These are phyloP conservation scores for Siphamia tubifer DNA, from an alignment of 2,113 vertebrate genomes.

Conservation along the genomic window DNA sequence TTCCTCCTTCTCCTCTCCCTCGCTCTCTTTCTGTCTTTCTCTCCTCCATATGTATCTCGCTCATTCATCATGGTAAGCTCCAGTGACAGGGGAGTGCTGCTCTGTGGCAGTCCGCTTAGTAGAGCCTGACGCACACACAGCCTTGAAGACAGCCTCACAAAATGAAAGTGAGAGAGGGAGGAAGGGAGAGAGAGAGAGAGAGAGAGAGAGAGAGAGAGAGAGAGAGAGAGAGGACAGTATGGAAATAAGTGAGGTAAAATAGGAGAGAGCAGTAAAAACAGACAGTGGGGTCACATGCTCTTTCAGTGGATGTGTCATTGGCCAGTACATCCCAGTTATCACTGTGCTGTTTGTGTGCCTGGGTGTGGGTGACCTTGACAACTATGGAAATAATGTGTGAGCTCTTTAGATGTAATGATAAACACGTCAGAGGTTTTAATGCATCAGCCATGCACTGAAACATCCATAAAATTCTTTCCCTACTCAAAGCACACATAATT, in stretches of 20 bases:
- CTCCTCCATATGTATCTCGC: constrained; percentile 4
- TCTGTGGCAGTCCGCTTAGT: constrained; percentile 68
- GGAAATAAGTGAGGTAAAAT: constrained; percentile 19
- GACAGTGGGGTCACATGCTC: constrained; percentile 51
- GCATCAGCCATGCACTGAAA: background rate
- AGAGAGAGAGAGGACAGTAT: constrained; percentile 3
- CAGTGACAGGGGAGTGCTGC: constrained; percentile 57
- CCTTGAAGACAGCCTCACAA: constrained; percentile 59
- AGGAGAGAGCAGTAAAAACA: constrained; percentile 1
- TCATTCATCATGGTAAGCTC: constrained; percentile 69
- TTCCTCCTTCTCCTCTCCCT: background rate
- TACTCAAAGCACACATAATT: too few species aligned
- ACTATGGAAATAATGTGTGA: background rate
- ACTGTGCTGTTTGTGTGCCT: background rate
- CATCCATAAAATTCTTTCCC: too few species aligned
- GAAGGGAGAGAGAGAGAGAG: background rate
- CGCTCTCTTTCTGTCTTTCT: too few species aligned
- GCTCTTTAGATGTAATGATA: background rate
- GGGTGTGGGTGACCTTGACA: constrained; percentile 50
- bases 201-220: background rate
- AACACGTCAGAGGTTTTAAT: background rate
- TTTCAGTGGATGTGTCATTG: constrained; percentile 46
- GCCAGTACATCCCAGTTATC: background rate
- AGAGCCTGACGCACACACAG: constrained; percentile 65
- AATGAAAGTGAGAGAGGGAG: constrained; percentile 49